Conservation (phyloP, 2,888 invertebrate genomes). For the Drosophila longiperda region DNA sequence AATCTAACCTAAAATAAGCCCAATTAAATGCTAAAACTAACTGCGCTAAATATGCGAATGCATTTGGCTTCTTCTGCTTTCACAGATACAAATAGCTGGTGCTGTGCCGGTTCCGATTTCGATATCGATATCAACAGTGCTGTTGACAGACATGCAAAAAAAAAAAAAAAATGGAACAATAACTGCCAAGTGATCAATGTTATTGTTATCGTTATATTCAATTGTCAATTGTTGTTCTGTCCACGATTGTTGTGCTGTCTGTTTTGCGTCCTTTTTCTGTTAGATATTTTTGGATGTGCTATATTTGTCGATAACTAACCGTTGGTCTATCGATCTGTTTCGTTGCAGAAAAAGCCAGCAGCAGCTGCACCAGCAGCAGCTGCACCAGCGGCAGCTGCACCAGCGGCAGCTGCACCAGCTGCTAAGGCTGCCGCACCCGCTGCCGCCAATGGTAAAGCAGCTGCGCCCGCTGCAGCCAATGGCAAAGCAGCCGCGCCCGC, state of each 20-base stretch:
- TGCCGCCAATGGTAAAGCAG: slow-evolving; percentile 61
- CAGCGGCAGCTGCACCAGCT: slow-evolving; percentile 50
- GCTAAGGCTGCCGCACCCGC: slow-evolving; percentile 51
- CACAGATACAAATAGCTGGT: slow-evolving; percentile 51
- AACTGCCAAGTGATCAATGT: slow-evolving; percentile 53
- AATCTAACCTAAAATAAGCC: slow-evolving; percentile 11
- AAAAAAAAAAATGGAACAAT: slow-evolving; percentile 26
- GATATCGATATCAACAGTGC: slow-evolving; percentile 8
- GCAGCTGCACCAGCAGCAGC: slow-evolving; percentile 35
- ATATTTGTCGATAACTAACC: slow-evolving; percentile 23
- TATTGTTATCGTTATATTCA: slow-evolving; percentile 22
- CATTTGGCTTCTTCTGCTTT: slow-evolving; percentile 50
- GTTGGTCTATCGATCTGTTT: background rate
- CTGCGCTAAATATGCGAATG: background rate
- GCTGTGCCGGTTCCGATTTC: slow-evolving; percentile 5
- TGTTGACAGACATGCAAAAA: slow-evolving; percentile 7
- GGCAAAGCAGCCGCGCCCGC: slow-evolving; percentile 73
- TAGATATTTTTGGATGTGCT: background rate
- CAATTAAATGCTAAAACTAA: slow-evolving; percentile 9
- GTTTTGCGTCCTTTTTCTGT: slow-evolving; percentile 18
- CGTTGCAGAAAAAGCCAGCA: slow-evolving; percentile 82
- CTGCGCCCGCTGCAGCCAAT: slow-evolving; percentile 66
- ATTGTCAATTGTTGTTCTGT: slow-evolving; percentile 32
- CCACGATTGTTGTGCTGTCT: slow-evolving; percentile 43
- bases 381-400: slow-evolving; percentile 51